A percentile compares a stretch with the other conserved stretches of the same genome.
phyloP scores from a whole-genome alignment of 2,113 vertebrate genomes.

The Tenebrosternarchus preto region DNA sequence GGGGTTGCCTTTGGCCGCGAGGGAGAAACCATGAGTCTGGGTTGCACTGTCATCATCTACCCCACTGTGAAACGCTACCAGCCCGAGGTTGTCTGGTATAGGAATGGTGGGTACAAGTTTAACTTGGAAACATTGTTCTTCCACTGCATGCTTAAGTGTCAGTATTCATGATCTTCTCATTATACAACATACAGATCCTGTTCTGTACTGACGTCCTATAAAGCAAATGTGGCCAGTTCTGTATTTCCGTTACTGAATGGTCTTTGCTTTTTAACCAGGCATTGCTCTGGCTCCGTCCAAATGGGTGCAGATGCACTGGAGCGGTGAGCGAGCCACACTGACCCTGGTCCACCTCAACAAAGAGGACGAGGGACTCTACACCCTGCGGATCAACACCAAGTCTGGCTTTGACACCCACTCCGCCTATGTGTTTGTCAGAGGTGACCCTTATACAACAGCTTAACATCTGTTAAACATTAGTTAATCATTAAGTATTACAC shows the following conservation, averaged over 20 bases:
- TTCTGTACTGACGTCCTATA: too few species aligned
- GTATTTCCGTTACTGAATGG: not conserved
- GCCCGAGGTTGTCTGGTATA: conserved; percentile 91
- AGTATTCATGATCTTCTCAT: not conserved
- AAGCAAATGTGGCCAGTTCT: too few species aligned
- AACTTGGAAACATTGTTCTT: not conserved
- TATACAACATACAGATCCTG: not conserved
- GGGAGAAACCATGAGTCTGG: conserved; percentile 91
- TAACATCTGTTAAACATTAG: not conserved
- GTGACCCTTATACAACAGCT: conserved; percentile 65
- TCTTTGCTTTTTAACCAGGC: conserved; percentile 66
- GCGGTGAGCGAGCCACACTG: conserved; percentile 83
- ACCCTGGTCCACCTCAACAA: conserved; percentile 94
- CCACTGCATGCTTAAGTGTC: not conserved
- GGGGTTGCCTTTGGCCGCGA: conserved; percentile 90
- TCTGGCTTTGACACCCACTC: conserved; percentile 91
- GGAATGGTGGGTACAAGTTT: conserved; percentile 80
- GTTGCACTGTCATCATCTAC: conserved; percentile 89
- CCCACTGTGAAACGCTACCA: conserved; percentile 93
- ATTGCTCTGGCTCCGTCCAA: conserved; percentile 83
- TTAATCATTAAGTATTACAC: too few species aligned
- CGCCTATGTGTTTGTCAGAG: conserved; percentile 90
- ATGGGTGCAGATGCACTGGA: conserved; percentile 90
- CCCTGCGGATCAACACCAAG: conserved; percentile 85
- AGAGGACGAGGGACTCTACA: conserved; percentile 96